phyloP scores from a whole-genome alignment of 2,113 vertebrate species.

The Trochalopteron elliotii region DNA sequence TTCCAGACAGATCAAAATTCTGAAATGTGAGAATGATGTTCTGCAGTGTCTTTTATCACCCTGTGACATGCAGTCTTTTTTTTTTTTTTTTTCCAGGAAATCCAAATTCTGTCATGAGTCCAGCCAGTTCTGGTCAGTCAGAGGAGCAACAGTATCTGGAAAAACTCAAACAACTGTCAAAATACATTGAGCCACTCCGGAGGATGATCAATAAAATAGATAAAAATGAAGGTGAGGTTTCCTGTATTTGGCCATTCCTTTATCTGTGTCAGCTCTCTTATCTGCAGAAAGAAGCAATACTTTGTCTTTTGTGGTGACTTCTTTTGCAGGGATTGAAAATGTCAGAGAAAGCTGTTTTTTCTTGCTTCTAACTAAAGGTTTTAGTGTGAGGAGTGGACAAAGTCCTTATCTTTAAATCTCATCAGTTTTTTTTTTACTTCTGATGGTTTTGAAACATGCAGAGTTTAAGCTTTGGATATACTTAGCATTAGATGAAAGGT shows the following conservation, averaged over 20 bases:
- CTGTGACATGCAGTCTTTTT: background rate
- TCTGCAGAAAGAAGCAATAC: background rate
- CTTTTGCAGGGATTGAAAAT: background rate
- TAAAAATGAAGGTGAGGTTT: conserved; percentile 92
- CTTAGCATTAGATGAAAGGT: background rate
- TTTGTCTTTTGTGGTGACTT: background rate
- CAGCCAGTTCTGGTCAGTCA: conserved; percentile 85
- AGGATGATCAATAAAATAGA: conserved; percentile 99
- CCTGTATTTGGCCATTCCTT: background rate
- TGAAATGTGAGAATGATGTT: background rate
- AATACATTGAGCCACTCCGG: conserved; percentile 94
- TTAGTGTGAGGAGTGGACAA: background rate
- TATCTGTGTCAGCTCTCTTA: background rate
- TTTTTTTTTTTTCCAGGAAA: conserved; percentile 79
- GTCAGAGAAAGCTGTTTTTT: background rate
- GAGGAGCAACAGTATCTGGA: conserved; percentile 99
- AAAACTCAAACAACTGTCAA: conserved; percentile 95
- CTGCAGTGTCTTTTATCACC: background rate
- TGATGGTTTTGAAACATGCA: background rate
- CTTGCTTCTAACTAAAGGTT: background rate
- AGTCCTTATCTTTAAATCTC: background rate
- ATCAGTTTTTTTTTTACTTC: background rate
- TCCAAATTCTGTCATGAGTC: conserved; percentile 93
- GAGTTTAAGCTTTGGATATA: background rate
- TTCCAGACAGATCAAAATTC: background rate